Percentiles rank a stretch among this genome's conserved stretches.
These are phyloP conservation scores for Dipodomys ordii DNA, from an alignment of 2,113 vertebrate species.

Conservation along the genomic window DNA sequence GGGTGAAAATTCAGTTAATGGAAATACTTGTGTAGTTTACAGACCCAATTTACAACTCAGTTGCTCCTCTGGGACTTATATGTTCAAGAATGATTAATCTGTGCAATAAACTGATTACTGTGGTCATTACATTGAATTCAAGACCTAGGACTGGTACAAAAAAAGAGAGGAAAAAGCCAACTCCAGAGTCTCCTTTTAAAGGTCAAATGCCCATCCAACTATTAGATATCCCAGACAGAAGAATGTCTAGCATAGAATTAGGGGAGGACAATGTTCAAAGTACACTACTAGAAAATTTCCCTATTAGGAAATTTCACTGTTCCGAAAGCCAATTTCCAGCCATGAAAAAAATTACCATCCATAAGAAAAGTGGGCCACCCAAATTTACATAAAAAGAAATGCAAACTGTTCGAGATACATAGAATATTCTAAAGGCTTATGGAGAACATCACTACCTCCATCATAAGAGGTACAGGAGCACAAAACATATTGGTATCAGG, in stretches of 20 bases:
- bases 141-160: too few relatives aligned
- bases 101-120: constrained; percentile 99
- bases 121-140: constrained; percentile 88
- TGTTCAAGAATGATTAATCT: constrained; percentile 98
- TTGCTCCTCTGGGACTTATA: constrained; percentile 98
- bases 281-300: background rate
- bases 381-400: background rate
- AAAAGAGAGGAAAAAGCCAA: background rate
- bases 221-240: background rate
- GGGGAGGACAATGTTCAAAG: background rate
- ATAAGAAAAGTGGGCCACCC: too few relatives aligned
- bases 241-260: background rate
- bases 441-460: background rate
- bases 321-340: background rate
- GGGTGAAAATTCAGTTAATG: constrained; percentile 96
- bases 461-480: background rate
- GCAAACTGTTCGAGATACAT: background rate
- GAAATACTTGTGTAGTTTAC: constrained; percentile 99
- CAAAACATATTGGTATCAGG: background rate
- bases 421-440: background rate
- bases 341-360: too few relatives aligned
- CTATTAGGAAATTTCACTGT: background rate
- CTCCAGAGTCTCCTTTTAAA: background rate
- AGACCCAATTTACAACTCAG: constrained; percentile 88
- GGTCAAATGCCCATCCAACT: background rate